phyloP scores from a whole-genome alignment of 2,888 invertebrate species.

The Stenchaetothrips biformis region DNA sequence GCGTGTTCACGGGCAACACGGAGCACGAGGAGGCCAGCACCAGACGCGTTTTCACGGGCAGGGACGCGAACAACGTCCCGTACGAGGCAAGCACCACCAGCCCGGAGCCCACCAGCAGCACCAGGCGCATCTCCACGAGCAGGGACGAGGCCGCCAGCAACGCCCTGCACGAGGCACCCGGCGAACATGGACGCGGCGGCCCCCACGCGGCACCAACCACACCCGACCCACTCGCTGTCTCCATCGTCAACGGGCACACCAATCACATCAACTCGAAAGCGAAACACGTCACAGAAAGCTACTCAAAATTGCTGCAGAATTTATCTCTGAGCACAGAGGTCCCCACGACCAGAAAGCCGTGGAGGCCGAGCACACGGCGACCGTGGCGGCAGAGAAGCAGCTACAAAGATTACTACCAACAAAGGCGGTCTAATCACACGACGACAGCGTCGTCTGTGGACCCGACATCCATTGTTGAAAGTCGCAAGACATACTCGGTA shows the following conservation, averaged over 20 bases:
- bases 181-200: neutral
- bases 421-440: constrained; percentile 31
- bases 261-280: neutral
- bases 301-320: neutral
- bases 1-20: too few species aligned
- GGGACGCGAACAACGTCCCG: neutral
- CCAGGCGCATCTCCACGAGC: neutral
- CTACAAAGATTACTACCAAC: constrained; percentile 33
- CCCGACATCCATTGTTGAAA: neutral
- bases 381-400: constrained; percentile 31
- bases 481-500: neutral
- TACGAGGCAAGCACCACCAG: neutral
- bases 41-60: too few species aligned
- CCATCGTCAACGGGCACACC: neutral
- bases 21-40: neutral
- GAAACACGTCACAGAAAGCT: neutral
- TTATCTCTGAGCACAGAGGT: constrained; percentile 27
- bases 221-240: neutral
- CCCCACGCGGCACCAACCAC: neutral
- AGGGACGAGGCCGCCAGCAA: neutral
- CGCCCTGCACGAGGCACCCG: neutral
- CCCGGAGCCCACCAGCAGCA: neutral
- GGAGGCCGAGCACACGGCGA: neutral
- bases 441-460: constrained; percentile 22
- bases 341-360: constrained; percentile 30